These are phyloP conservation scores for Clivina fossor DNA, from an alignment of 2,888 invertebrate species.

Conservation along the genomic window DNA sequence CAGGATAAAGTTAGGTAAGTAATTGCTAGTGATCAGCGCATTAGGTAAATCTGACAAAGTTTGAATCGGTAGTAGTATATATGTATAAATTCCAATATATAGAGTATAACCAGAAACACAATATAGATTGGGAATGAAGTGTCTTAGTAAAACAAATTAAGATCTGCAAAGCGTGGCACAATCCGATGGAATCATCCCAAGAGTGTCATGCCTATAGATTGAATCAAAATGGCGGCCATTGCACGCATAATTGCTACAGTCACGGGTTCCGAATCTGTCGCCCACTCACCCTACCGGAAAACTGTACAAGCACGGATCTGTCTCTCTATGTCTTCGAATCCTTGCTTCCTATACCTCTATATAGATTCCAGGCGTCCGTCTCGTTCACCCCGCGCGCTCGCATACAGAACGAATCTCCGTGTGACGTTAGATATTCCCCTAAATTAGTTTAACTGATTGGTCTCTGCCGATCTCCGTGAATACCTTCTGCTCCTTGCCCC, in stretches of 20 bases:
- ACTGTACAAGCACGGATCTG: no score
- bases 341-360: not conserved
- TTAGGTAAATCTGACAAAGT: no score
- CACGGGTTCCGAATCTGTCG: slow-evolving; percentile 23
- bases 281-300: slow-evolving; percentile 16
- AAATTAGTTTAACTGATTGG: slow-evolving; percentile 35
- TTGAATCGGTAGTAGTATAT: no score
- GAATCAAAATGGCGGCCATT: slow-evolving; percentile 56
- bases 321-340: no score
- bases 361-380: not conserved
- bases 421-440: slow-evolving; percentile 31
- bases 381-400: not conserved
- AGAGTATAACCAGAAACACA: no score
- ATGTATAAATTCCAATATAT: no score
- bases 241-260: slow-evolving; percentile 52
- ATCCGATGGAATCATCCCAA: slow-evolving; percentile 54
- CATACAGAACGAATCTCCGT: slow-evolving; percentile 10
- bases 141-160: slow-evolving; percentile 50
- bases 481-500: no score
- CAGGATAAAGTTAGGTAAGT: no score
- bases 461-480: slow-evolving; percentile 27
- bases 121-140: slow-evolving; percentile 25
- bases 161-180: slow-evolving; percentile 45
- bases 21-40: no score
- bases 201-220: slow-evolving; percentile 65